Evolutionary conservation across 2,888 invertebrate genomes (phyloP).

Genomic region (Syrphus vitripennis): DNA sequence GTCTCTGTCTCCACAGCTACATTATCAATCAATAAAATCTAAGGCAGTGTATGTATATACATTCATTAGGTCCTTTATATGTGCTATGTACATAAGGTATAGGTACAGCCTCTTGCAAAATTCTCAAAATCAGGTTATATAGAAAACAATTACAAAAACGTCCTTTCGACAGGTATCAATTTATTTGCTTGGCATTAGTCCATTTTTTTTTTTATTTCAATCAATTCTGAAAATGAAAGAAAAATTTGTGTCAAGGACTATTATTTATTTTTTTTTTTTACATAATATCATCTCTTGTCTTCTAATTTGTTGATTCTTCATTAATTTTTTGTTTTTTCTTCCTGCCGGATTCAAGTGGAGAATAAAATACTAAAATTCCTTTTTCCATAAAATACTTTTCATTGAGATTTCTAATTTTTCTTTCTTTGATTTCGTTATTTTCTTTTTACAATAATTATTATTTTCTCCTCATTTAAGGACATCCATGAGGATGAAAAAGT

Average conservation of each 20-base stretch:
- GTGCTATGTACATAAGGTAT: no score
- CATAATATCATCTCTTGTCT: background rate
- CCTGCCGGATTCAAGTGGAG: background rate
- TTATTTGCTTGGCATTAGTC: constrained; percentile 56
- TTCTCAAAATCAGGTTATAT: background rate
- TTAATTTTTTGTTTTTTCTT: background rate
- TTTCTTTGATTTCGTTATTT: constrained; percentile 8
- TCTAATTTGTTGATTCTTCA: background rate
- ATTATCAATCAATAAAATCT: background rate
- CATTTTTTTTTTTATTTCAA: constrained; percentile 38
- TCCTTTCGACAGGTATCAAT: constrained; percentile 55
- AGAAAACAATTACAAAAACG: constrained; percentile 29
- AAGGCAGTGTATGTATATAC: background rate
- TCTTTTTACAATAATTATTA: background rate
- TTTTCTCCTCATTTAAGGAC: constrained; percentile 32
- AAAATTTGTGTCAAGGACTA: constrained; percentile 60
- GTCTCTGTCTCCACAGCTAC: background rate
- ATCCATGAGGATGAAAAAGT: background rate
- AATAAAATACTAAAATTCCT: background rate
- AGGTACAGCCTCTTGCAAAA: no score
- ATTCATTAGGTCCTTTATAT: no score
- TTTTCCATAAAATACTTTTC: constrained; percentile 51
- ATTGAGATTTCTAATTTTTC: constrained; percentile 44
- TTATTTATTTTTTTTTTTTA: background rate
- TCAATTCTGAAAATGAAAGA: constrained; percentile 42